phyloP scores from a whole-genome alignment of 2,113 vertebrate genomes.

The Bagarius yarrelli region DNA sequence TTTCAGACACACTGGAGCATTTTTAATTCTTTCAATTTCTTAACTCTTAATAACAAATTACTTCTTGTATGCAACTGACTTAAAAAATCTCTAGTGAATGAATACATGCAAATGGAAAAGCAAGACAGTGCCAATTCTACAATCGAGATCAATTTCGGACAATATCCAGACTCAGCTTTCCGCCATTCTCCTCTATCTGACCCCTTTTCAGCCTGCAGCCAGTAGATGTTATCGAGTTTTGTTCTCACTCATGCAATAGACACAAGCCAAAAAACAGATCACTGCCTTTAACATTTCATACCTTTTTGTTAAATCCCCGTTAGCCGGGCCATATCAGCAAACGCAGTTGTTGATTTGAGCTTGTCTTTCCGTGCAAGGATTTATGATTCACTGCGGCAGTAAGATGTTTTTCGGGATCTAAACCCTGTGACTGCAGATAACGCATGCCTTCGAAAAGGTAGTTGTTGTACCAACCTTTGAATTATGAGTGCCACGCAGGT shows the following conservation, averaged over 20 bases:
- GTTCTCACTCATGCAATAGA: not conserved
- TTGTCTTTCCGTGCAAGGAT: constrained; percentile 10
- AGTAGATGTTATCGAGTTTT: constrained; percentile 26
- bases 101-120: not conserved
- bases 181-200: constrained; percentile 29
- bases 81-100: not conserved
- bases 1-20: not conserved
- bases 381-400: constrained; percentile 30
- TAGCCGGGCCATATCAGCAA: constrained; percentile 7
- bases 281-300: not conserved
- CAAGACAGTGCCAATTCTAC: not conserved
- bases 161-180: not conserved
- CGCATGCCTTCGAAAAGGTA: not conserved
- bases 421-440: constrained; percentile 23
- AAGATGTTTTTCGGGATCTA: constrained; percentile 22
- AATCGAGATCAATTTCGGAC: not conserved
- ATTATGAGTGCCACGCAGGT: constrained; percentile 24
- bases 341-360: constrained; percentile 26
- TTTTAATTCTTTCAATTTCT: not conserved
- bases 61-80: not conserved
- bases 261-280: constrained; percentile 16
- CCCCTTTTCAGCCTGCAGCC: constrained; percentile 16
- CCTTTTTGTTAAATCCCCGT: constrained; percentile 8
- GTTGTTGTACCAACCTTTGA: constrained; percentile 5
- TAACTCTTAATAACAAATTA: not conserved